Evolutionary conservation across 2,888 invertebrate genomes (phyloP).

Genomic region (Oscheius sp.): DNA sequence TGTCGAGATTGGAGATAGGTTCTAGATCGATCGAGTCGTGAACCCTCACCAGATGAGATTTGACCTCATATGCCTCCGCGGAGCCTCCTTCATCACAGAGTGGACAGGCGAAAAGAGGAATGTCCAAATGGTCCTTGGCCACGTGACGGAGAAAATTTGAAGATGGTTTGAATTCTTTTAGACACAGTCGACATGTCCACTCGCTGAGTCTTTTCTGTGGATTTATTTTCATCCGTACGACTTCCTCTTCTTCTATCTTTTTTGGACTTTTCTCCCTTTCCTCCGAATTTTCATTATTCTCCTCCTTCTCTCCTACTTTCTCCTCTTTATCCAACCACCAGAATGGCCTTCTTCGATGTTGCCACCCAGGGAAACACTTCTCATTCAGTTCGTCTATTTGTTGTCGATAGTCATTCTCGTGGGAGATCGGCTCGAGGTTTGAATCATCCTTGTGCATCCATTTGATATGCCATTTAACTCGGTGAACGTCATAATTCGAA

Average conservation of each 20-base stretch:
- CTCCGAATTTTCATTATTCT: constrained; percentile 11
- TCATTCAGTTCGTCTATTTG: constrained; percentile 57
- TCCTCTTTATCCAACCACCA: constrained; percentile 42
- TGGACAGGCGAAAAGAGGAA: constrained; percentile 53
- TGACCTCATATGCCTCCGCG: constrained; percentile 50
- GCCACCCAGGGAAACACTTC: constrained; percentile 62
- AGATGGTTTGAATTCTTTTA: constrained; percentile 51
- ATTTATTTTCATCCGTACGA: neutral
- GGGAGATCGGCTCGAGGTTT: constrained; percentile 52
- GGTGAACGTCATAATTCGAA: constrained; percentile 43
- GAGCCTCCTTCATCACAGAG: constrained; percentile 50
- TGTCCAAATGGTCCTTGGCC: constrained; percentile 65
- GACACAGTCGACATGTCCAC: constrained; percentile 45
- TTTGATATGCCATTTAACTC: constrained; percentile 47
- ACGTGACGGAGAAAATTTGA: constrained; percentile 59
- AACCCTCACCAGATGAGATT: constrained; percentile 44
- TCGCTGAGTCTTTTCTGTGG: constrained; percentile 26
- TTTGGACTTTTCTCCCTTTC: neutral
- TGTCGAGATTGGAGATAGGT: constrained; percentile 52
- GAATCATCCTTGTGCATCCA: constrained; percentile 55
- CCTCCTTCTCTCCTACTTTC: constrained; percentile 14
- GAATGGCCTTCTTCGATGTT: constrained; percentile 45
- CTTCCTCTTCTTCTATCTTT: constrained; percentile 1
- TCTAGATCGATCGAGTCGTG: constrained; percentile 33
- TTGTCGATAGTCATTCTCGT: constrained; percentile 49